These are phyloP conservation scores for Semotilus atromaculatus DNA, from an alignment of 2,797 vertebrate genomes.

Conservation along the genomic window DNA sequence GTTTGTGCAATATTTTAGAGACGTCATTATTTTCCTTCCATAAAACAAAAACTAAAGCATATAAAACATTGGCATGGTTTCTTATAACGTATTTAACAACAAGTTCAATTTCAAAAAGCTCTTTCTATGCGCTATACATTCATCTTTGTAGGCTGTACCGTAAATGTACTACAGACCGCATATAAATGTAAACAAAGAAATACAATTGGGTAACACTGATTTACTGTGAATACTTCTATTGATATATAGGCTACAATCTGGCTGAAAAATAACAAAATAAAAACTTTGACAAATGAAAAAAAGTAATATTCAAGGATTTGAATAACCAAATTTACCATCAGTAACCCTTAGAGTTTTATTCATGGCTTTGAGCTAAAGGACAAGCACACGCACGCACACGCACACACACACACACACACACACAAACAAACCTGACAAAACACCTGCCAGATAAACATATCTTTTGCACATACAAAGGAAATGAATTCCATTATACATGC, in stretches of 20 bases:
- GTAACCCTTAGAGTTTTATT: conserved; percentile 20
- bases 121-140: conserved; percentile 32
- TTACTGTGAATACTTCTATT: conserved; percentile 15
- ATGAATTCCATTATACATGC: background rate
- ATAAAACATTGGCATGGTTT: conserved; percentile 22
- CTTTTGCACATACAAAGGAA: background rate
- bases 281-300: background rate
- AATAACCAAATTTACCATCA: background rate
- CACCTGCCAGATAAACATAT: background rate
- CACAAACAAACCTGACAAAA: background rate
- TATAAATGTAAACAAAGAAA: conserved; percentile 26
- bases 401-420: no score
- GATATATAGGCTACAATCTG: background rate
- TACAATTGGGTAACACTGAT: background rate
- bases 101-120: conserved; percentile 17
- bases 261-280: background rate
- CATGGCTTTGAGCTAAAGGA: conserved; percentile 1
- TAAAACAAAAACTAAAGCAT: background rate
- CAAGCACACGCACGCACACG: background rate
- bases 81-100: conserved; percentile 6
- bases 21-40: conserved; percentile 9
- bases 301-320: background rate
- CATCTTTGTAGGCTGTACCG: conserved; percentile 13
- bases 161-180: conserved; percentile 7
- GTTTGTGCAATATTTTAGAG: conserved; percentile 42